These are phyloP conservation scores for Anolis sagrei DNA, from an alignment of 2,113 vertebrate species.

Conservation along the genomic window DNA sequence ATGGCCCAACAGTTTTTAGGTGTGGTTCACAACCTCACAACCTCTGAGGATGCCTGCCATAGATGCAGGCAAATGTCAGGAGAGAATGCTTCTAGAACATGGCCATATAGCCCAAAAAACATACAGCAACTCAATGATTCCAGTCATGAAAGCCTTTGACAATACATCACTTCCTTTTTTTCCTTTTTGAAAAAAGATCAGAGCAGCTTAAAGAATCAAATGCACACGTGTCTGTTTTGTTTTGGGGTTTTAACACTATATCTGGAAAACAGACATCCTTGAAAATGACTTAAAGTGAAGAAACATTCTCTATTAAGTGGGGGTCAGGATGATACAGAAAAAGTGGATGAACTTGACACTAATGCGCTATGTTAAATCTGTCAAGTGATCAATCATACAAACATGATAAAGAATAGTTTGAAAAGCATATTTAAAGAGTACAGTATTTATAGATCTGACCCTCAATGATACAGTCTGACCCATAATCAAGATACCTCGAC, in stretches of 20 bases:
- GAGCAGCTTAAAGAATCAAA: constrained; percentile 28
- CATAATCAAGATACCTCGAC: neutral
- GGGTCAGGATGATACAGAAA: neutral
- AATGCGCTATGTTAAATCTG: neutral
- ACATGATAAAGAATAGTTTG: neutral
- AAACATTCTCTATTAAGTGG: neutral
- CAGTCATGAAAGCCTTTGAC: too few species aligned
- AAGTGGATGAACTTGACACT: neutral
- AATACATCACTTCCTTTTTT: constrained; percentile 17
- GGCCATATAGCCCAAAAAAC: too few species aligned
- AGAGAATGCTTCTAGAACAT: too few species aligned
- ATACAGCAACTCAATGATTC: too few species aligned
- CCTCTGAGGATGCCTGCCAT: too few species aligned
- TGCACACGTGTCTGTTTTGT: neutral
- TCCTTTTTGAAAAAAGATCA: constrained; percentile 3
- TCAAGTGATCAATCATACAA: too few species aligned
- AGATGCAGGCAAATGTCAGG: too few species aligned
- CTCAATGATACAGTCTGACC: neutral
- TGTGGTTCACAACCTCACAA: too few species aligned
- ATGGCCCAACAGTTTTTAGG: too few species aligned
- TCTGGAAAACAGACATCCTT: constrained; percentile 37
- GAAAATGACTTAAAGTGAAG: neutral
- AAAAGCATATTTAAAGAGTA: neutral
- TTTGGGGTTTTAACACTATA: neutral
- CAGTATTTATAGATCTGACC: neutral